phyloP scores from a whole-genome alignment of 2,113 vertebrate species.

The Hystrix brachyura region DNA sequence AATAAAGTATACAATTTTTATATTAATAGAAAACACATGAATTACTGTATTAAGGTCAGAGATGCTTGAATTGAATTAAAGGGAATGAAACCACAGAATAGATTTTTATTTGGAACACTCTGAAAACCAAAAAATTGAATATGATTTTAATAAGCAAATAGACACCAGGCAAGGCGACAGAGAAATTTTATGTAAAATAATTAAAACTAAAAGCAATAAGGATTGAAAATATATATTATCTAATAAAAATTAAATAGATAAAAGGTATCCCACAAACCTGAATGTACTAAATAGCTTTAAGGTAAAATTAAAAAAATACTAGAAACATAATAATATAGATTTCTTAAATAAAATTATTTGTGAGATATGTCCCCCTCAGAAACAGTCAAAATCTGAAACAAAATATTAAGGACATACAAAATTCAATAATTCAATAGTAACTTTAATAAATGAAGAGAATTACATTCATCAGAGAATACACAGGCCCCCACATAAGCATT shows the following conservation, averaged over 20 bases:
- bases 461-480: not conserved
- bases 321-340: not conserved
- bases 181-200: constrained; percentile 11
- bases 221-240: not conserved
- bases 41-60: constrained; percentile 12
- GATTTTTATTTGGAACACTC: not conserved
- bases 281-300: not conserved
- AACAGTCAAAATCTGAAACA: not conserved
- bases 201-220: not conserved
- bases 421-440: not conserved
- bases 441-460: not conserved
- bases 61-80: not conserved
- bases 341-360: not conserved
- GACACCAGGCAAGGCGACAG: not conserved
- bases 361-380: not conserved
- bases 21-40: not conserved
- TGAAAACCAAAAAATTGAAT: not conserved
- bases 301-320: not conserved
- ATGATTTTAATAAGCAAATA: not conserved
- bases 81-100: not conserved
- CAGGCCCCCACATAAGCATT: not conserved
- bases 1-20: not conserved
- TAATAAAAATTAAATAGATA: not conserved
- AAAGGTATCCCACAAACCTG: not conserved
- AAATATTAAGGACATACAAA: not conserved